Base-by-base conservation (phyloP, 1,140 invertebrate genomes). In the Temnothorax longispinosus region DNA sequence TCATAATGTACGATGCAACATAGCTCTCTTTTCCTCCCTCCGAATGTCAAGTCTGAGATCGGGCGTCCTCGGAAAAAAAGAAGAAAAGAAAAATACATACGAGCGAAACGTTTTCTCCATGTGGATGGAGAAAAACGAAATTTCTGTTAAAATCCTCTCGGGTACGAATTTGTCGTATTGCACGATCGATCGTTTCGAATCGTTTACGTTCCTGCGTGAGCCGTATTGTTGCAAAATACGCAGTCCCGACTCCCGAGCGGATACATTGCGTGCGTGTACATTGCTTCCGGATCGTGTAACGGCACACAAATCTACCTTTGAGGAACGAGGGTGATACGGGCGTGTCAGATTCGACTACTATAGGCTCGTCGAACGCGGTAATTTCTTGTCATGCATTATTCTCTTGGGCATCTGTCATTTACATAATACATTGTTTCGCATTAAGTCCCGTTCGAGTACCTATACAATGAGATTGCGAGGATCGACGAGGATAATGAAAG, bases 371-470 rank as follows among this genome's bases (percentile, higher is more conserved):
- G 86, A 90, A 90, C 64, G 76, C 62, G 27, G 15, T 84, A 90
- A 90, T 90, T 90, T 90, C 89, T 90, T 76, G 71, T 44, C 44
- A 38, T 64, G 89, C 80, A 64, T 89, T 90, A 86, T 86, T 81
- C 78, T 67, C 76, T n/a, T n/a, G 82, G 52, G 82, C 65, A 78
- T 88, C 72, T 69, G 50, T 75, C 81, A 90, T 88, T 90, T 86
- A 71, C 87, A 88, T 84, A 84, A 77, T 44, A 87, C 85, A 78
- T 90, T 87, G 82, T 85, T 62, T 74, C 80, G 76, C 76, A 80
- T 85, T 72, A 89, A 89, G 64, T 77, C 86, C 81, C 44, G 72
- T 82, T 89, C 47, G 81, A 52, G 54, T 75, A 27, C 27, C 27
- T 27, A 44, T 80, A n/a, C 56, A 74, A 82, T 56, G 76, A 67